Conservation (phyloP, 2,113 vertebrate species). For the Malurus cyaneus region DNA sequence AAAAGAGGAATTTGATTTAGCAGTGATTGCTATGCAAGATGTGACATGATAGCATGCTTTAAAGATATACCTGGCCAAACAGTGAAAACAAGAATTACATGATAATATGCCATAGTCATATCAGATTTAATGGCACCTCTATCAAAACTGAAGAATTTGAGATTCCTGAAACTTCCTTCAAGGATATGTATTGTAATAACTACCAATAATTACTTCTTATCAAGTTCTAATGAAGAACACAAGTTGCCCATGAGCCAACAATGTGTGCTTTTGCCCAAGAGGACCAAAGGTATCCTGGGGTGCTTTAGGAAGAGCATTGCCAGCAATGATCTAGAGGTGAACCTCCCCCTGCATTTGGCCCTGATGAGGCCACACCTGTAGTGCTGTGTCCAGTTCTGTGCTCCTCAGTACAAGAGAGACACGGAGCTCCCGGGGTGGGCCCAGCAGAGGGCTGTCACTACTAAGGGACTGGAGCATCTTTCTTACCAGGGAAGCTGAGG, state of each 20-base stretch:
- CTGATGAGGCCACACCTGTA: not conserved
- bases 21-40: not conserved
- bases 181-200: not conserved
- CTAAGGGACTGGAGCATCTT: not conserved
- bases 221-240: not conserved
- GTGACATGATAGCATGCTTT: not conserved
- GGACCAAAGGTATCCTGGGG: not conserved
- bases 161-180: not conserved
- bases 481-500: not conserved
- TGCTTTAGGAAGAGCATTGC: not conserved
- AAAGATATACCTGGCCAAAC: not conserved
- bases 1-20: slow-evolving; percentile 17
- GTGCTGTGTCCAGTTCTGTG: not conserved
- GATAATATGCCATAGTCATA: not conserved
- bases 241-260: not conserved
- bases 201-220: not conserved
- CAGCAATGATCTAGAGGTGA: not conserved
- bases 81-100: not conserved
- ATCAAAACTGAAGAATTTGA: not conserved
- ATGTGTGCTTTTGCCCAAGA: not conserved
- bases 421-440: no score
- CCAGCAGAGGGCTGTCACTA: not conserved
- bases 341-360: not conserved
- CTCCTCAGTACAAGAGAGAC: not conserved
- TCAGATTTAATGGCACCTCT: not conserved